Percentiles rank a stretch among this genome's conserved stretches.
phyloP scores from a whole-genome alignment of 2,888 invertebrate genomes.

The Willowsia nigromaculata region DNA sequence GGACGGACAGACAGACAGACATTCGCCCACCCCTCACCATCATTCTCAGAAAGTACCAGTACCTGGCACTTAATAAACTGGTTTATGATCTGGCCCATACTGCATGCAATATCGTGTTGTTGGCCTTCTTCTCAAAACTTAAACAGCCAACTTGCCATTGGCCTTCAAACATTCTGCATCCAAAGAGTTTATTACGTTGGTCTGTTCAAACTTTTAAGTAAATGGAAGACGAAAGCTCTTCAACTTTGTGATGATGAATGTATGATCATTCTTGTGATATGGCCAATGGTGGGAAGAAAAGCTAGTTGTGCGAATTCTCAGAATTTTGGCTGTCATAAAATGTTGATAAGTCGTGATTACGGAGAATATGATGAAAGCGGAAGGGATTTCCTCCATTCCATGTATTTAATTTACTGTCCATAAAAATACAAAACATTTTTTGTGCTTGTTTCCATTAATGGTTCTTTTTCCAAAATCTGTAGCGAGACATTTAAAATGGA shows the following conservation, averaged over 20 bases:
- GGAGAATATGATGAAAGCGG: constrained; percentile 48
- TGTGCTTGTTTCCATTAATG: neutral
- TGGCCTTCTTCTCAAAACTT: constrained; percentile 49
- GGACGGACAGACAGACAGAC: too few relatives aligned
- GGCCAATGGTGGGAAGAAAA: neutral
- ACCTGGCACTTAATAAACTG: neutral
- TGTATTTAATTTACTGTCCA: neutral
- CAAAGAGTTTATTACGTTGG: neutral
- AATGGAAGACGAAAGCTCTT: neutral
- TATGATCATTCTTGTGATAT: neutral
- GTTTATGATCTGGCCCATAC: neutral
- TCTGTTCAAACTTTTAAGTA: neutral
- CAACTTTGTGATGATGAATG: neutral
- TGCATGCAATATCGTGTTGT: constrained; percentile 9
- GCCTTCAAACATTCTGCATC: constrained; percentile 3
- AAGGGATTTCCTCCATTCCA: constrained; percentile 44
- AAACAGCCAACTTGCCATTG: constrained; percentile 60
- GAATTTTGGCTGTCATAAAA: constrained; percentile 23
- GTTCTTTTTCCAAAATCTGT: too few relatives aligned
- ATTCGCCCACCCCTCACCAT: too few relatives aligned
- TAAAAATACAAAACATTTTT: neutral
- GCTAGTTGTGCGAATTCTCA: constrained; percentile 22
- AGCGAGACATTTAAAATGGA: too few relatives aligned
- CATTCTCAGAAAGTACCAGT: neutral
- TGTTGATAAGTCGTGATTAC: neutral